These are phyloP conservation scores for Ommatoiulus sabulosus DNA, from an alignment of 2,888 invertebrate species.

Conservation along the genomic window DNA sequence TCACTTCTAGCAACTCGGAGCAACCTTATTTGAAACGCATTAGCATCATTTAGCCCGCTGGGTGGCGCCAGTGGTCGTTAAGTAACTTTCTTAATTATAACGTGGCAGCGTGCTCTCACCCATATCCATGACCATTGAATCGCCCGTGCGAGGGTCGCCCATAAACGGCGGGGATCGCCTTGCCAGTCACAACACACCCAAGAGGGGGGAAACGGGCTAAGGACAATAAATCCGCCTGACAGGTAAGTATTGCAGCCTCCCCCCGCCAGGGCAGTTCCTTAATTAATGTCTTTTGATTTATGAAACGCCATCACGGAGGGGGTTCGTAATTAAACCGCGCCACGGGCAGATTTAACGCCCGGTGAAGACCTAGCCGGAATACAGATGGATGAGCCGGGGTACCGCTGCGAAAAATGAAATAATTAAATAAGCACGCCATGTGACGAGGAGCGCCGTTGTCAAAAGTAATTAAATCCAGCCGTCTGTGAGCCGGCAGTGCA, in stretches of 20 bases:
- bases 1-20: too few species aligned
- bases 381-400: slow-evolving; percentile 18
- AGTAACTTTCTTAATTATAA: too few species aligned
- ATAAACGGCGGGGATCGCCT: background rate
- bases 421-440: slow-evolving; percentile 27
- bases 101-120: too few species aligned
- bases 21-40: too few species aligned
- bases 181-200: background rate
- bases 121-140: too few species aligned
- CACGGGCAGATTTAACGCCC: slow-evolving; percentile 38
- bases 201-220: background rate
- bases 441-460: slow-evolving; percentile 34
- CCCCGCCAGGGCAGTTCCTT: slow-evolving; percentile 24
- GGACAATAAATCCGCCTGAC: slow-evolving; percentile 10
- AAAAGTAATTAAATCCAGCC: background rate
- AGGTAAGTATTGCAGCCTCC: slow-evolving; percentile 20
- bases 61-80: too few species aligned
- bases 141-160: too few species aligned
- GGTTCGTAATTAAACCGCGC: slow-evolving; percentile 26
- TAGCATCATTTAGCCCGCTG: too few species aligned
- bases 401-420: slow-evolving; percentile 15
- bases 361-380: background rate
- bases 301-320: slow-evolving; percentile 46
- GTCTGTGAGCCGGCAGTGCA: background rate
- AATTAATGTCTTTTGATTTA: slow-evolving; percentile 50